These are phyloP conservation scores for Bergia puertoricense DNA, from an alignment of 92 coral and sea anemone species.

Conservation along the genomic window DNA sequence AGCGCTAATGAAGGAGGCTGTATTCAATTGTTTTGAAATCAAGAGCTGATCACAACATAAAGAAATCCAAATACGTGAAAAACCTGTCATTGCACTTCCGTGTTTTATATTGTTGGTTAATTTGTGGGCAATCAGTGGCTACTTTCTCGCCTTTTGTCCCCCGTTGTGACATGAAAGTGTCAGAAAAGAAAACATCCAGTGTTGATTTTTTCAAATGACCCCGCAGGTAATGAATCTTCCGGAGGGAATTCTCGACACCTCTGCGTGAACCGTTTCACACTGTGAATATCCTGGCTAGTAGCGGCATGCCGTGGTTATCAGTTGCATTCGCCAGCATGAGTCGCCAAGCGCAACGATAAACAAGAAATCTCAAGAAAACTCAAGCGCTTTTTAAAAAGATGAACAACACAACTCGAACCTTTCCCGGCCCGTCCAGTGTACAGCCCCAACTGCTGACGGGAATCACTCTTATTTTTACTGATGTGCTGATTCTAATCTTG, in stretches of 20 bases:
- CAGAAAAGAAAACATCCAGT: neutral
- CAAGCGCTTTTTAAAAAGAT: neutral
- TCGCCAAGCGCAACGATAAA: neutral
- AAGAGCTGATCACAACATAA: neutral
- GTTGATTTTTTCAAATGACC: constrained; percentile 14
- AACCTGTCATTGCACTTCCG: constrained; percentile 11
- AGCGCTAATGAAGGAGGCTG: neutral
- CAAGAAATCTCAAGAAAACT: neutral
- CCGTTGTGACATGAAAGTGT: constrained; percentile 4
- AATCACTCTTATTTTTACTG: constrained; percentile 45
- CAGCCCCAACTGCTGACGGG: constrained; percentile 37
- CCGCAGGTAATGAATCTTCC: constrained; percentile 11
- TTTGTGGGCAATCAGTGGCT: neutral
- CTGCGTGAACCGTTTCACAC: constrained; percentile 29
- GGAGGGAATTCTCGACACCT: constrained; percentile 30
- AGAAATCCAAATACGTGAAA: neutral
- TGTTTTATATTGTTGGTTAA: neutral
- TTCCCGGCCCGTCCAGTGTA: neutral
- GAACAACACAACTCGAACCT: constrained; percentile 6
- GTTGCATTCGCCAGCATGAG: neutral
- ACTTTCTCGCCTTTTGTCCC: neutral
- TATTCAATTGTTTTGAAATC: neutral
- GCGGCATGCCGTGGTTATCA: neutral
- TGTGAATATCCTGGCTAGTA: neutral
- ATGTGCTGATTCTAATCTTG: constrained; percentile 47